Conservation (phyloP, 92 coral and sea anemone species). For the Epizoanthus illoricatus region DNA sequence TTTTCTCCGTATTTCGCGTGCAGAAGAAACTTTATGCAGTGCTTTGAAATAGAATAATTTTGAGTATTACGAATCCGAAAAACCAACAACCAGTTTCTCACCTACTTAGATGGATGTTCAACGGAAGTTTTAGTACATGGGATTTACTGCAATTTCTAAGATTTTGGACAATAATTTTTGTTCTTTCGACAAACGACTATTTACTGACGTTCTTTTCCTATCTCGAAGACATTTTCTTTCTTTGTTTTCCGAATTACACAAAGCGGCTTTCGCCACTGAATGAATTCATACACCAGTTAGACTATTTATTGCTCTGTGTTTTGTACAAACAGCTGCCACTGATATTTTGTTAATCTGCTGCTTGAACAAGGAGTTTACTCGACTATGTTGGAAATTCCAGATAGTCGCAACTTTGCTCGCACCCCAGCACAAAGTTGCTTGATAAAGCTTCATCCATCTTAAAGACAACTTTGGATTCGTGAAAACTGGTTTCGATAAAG, state of each 20-base stretch:
- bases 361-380: no score
- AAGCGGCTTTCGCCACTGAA: background rate
- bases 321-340: conserved; percentile 22
- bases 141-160: no score
- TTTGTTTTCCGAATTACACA: background rate
- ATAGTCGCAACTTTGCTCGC: background rate
- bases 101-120: no score
- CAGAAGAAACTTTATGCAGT: background rate
- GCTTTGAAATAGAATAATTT: background rate
- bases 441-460: background rate
- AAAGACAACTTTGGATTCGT: background rate
- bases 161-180: no score
- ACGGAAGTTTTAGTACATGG: no score
- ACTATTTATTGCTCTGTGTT: conserved; percentile 24
- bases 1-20: background rate
- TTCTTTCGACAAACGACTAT: no score
- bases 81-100: no score
- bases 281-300: background rate
- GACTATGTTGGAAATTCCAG: background rate
- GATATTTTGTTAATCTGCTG: background rate
- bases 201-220: no score
- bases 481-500: background rate
- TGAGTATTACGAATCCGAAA: no score
- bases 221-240: background rate
- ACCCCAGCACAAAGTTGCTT: background rate